Evolutionary conservation across 1,140 invertebrate species (phyloP).

Genomic region (Drosophila lowei): DNA sequence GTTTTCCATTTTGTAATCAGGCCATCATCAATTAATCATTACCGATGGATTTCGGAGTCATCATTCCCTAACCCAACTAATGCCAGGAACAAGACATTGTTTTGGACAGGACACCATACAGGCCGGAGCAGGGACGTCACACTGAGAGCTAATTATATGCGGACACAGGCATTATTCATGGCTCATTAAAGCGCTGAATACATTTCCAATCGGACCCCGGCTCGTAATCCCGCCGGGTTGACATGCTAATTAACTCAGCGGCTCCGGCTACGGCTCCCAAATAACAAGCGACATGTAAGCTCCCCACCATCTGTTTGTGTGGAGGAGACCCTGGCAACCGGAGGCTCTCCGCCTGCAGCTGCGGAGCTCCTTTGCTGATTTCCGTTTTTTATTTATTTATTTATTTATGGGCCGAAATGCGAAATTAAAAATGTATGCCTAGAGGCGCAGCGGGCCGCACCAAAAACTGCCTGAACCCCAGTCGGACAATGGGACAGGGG

Average conservation of each 20-base stretch:
- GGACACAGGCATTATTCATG: conserved; percentile 62
- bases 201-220: conserved; percentile 62
- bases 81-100: conserved; percentile 37
- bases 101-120: conserved; percentile 10
- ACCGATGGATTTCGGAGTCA: conserved; percentile 27
- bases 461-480: conserved; percentile 20
- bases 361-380: neutral
- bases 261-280: conserved; percentile 1
- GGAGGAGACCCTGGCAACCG: neutral
- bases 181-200: conserved; percentile 67
- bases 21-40: conserved; percentile 51
- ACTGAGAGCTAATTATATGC: conserved; percentile 69
- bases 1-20: conserved; percentile 28
- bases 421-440: conserved; percentile 75
- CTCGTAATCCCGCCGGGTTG: conserved; percentile 55
- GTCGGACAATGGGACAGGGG: no score
- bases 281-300: conserved; percentile 24
- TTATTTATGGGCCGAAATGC: conserved; percentile 72
- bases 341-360: neutral
- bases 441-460: conserved; percentile 33
- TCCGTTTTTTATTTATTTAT: conserved; percentile 48
- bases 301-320: conserved; percentile 6
- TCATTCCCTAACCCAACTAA: conserved; percentile 10
- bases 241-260: conserved; percentile 62
- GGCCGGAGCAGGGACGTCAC: conserved; percentile 18